Base-by-base conservation (phyloP, 2,113 vertebrate species). In the Chroicocephalus ridibundus region DNA sequence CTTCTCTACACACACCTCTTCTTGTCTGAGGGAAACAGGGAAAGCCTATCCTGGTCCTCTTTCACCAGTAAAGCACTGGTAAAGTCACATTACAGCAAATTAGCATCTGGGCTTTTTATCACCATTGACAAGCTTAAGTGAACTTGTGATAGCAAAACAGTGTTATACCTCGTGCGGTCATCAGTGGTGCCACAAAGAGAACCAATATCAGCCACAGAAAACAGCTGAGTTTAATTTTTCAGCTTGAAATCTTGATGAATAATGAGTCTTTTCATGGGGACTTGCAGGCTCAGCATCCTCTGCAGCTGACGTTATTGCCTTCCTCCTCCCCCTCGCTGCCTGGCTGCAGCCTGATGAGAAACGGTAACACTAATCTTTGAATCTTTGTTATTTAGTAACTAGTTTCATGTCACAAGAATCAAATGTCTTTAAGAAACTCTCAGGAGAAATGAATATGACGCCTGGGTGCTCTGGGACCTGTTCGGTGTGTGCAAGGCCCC, bases 381-480 rank as follows among this genome's bases (percentile, higher is more conserved):
- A 94, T 96, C 58, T 93, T 86, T 91, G 91, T 97, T 97, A 93
- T 96, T 97, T 90, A 96, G 58, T 97, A 97, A 97, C 95, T 86
- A 68, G 68, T 47, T 94, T 94, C 62, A 64, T 75, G 84, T 87
- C 82, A 76, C 51, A 80, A 36, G 85, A 94, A 76, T 86, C 46
- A 76, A 71, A 84, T 24, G 21, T 55, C 90, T 96, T 93, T 40
- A 93, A 93, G 54, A 75, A 58, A 82, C 88, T 94, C 47, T 83
- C 25, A 40, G 82, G 92, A 85, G 66, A 84, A 65, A 93, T 85
- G 47, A 70, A 47, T 10, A 55, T 52, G 90, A 87, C 87, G 46
- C 20, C 44, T 70, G 21, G 8, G 12, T 88, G 40, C 91, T 76
- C 75, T 64, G 72, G 84, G 74, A 69, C 69, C 47, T 1, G 1